Base-by-base conservation (phyloP, 2,797 vertebrate genomes). In the Lemur catta region DNA sequence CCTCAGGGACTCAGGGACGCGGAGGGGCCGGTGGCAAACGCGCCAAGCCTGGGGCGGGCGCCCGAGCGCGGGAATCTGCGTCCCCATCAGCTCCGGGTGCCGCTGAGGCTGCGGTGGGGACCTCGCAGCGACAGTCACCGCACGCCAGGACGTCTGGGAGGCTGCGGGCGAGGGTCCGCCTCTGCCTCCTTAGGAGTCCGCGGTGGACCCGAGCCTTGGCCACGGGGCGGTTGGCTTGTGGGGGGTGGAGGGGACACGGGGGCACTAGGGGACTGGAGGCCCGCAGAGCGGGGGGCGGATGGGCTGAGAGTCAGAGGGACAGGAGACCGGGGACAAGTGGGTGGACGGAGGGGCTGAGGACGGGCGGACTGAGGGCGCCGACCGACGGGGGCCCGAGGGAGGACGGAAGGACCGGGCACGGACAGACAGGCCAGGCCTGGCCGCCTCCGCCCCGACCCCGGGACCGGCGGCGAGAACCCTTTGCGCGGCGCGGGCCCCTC, bases 161-260 rank as follows among this genome's bases (percentile, higher is more conserved):
- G 38, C 35, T 18, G 18, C 4, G 57, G n/a, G 35, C 24, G 3
- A 14, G 57, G 17, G 41, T 8, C 61, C 22, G 9, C 43, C 52
- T 20, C 35, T 22, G 0, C 87, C 59, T 14, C 13, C 79, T 59
- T 61, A 6, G 9, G 57, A 43, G 48, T 38, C 71, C 38, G 18
- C 43, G 6, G 61, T 1, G 41, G 50, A 5, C 7, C 22, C 3
- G 30, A 35, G 76, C 74, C 26, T 10, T 2, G 75, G 57, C 67
- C 43, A 0, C 6, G 8, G 33, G 59, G 33, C 35, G 0, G 9
- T 38, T 6, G 17, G 48, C 4, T 1, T n/a, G 8, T 9, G 41
- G 7, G 18, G 22, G 28, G 52, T 2, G 0, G 15, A 4, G 7
- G 15, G 30, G 20, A 17, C 17, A 3, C 26, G 2, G 28, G 15